These are phyloP conservation scores for Spodoptera litura DNA, from an alignment of 1,140 invertebrate species.

Conservation along the genomic window DNA sequence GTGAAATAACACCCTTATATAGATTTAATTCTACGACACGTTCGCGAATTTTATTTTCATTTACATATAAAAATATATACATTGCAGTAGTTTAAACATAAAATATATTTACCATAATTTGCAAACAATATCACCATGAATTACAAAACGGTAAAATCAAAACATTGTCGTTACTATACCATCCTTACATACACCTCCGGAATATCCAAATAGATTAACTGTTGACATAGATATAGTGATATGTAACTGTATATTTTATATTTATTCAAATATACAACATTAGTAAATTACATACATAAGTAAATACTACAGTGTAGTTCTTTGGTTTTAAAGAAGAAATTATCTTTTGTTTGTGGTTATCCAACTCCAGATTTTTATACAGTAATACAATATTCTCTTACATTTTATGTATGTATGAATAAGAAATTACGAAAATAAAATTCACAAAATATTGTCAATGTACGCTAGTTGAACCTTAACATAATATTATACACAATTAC, in stretches of 20 bases:
- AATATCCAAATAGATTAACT: conserved; percentile 33
- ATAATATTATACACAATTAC: conserved; percentile 20
- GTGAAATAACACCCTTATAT: conserved; percentile 17
- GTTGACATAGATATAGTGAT: background rate
- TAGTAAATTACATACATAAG: background rate
- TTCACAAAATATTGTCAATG: conserved; percentile 6
- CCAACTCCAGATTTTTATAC: too few relatives aligned
- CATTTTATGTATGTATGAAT: background rate
- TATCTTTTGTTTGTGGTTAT: background rate
- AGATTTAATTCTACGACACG: conserved; percentile 1
- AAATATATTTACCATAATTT: background rate
- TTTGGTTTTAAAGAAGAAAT: background rate
- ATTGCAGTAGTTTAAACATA: background rate
- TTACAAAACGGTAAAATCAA: conserved; percentile 23
- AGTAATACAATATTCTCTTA: too few relatives aligned
- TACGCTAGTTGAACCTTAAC: conserved; percentile 4
- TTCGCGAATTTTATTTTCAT: conserved; percentile 7
- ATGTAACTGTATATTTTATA: conserved; percentile 11
- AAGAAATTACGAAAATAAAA: conserved; percentile 1
- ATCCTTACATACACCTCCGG: conserved; percentile 1
- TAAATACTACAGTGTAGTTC: background rate
- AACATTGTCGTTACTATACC: conserved; percentile 12
- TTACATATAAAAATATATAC: background rate
- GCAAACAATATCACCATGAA: conserved; percentile 1
- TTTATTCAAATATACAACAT: background rate